These are phyloP conservation scores for Wiebesia pumilae DNA, from an alignment of 1,140 invertebrate species.

Conservation along the genomic window DNA sequence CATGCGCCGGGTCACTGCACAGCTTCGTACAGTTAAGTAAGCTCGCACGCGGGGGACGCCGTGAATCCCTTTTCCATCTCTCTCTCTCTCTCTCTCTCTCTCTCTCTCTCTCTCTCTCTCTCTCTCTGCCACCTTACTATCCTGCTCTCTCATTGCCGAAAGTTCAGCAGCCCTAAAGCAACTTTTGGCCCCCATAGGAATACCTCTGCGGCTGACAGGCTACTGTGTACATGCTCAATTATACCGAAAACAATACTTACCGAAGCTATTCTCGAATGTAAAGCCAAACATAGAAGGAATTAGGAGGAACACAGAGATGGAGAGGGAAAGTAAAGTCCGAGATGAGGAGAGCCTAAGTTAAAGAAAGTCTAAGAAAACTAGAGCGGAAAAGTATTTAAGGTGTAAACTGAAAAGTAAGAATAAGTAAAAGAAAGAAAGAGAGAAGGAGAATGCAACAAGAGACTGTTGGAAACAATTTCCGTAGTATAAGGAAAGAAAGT, in stretches of 20 bases:
- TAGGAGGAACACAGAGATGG: neutral
- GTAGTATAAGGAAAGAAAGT: neutral
- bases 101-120: constrained; percentile 4
- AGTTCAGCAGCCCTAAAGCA: constrained; percentile 61
- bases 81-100: constrained; percentile 15
- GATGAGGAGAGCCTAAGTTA: neutral
- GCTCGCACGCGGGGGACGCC: neutral
- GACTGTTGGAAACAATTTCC: constrained; percentile 1
- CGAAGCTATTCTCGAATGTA: constrained; percentile 37
- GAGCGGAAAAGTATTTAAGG: neutral
- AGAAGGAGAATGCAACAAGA: too few species aligned
- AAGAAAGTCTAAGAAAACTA: neutral
- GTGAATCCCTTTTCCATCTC: neutral
- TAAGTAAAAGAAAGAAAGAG: neutral
- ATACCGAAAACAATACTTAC: constrained; percentile 64
- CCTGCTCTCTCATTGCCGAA: constrained; percentile 32
- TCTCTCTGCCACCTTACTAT: neutral
- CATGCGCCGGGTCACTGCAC: too few species aligned
- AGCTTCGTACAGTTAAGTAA: neutral
- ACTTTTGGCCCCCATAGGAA: constrained; percentile 61
- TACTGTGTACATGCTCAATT: constrained; percentile 62
- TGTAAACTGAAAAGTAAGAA: neutral
- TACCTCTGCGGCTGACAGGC: constrained; percentile 63
- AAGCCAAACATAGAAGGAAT: constrained; percentile 14
- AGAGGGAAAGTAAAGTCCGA: neutral